Evolutionary conservation across 1,140 invertebrate genomes (phyloP).

Genomic region (Drosophila murphyi): DNA sequence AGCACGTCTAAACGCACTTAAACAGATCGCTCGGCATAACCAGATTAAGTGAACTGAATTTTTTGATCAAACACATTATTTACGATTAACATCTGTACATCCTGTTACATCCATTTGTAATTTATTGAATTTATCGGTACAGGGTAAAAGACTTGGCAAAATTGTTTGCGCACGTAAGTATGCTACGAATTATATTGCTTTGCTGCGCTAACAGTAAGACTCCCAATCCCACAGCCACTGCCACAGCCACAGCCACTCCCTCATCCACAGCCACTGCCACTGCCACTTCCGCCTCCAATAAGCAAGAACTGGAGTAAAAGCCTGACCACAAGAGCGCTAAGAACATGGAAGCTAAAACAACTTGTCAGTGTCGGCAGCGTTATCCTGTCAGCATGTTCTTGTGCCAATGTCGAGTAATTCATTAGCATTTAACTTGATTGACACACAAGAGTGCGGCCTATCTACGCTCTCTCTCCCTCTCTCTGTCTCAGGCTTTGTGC

Average conservation of each 20-base stretch:
- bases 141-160: constrained; percentile 23
- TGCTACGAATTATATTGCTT: constrained; percentile 73
- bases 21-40: too few species aligned
- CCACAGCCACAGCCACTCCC: neutral
- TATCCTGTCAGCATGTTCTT: constrained; percentile 67
- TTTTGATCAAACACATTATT: too few species aligned
- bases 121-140: neutral
- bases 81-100: too few species aligned
- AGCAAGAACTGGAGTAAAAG: constrained; percentile 15
- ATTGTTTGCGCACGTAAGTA: constrained; percentile 71
- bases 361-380: constrained; percentile 58
- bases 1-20: too few species aligned
- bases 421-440: constrained; percentile 82
- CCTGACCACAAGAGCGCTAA: constrained; percentile 39
- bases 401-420: constrained; percentile 66
- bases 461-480: neutral
- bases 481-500: neutral
- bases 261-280: neutral
- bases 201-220: constrained; percentile 43
- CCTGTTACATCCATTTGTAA: too few species aligned
- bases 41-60: too few species aligned
- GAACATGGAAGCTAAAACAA: constrained; percentile 54
- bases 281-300: neutral
- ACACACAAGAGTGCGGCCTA: constrained; percentile 52
- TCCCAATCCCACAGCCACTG: neutral